Evolutionary conservation across 2,888 invertebrate genomes (phyloP).

Genomic region (Tipula confusa): DNA sequence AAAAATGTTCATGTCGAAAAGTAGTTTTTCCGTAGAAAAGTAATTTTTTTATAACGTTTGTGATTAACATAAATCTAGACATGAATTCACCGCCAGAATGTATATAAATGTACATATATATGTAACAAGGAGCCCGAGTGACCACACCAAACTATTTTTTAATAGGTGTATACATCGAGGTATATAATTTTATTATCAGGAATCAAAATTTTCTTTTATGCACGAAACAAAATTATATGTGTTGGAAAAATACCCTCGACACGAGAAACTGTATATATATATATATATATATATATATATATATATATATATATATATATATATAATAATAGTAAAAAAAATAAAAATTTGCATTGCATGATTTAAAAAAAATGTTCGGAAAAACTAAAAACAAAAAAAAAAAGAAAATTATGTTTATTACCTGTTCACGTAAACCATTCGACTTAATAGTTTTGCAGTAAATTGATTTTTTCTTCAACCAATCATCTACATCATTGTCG

Average conservation of each 20-base stretch:
- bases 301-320: no score
- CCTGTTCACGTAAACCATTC: conserved; percentile 33
- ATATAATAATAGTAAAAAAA: no score
- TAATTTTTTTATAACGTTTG: not conserved
- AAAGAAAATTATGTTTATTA: conserved; percentile 28
- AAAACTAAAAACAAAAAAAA: not conserved
- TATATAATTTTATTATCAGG: not conserved
- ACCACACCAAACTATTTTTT: conserved; percentile 12
- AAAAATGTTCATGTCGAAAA: not conserved
- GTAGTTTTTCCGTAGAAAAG: not conserved
- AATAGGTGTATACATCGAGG: not conserved
- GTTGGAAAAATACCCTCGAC: not conserved
- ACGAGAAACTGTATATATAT: not conserved
- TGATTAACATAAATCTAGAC: conserved; percentile 16
- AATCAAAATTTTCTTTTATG: not conserved
- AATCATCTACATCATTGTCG: not conserved
- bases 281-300: no score
- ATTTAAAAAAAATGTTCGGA: not conserved
- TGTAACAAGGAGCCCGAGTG: not conserved
- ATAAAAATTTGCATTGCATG: conserved; percentile 27
- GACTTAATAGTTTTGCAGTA: conserved; percentile 32
- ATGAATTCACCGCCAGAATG: not conserved
- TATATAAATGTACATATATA: not conserved
- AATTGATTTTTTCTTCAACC: conserved; percentile 35
- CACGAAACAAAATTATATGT: not conserved